Percentiles rank a stretch among this genome's conserved stretches.
Conservation (phyloP, 1,140 invertebrate species). For the Lordiphosa stackelbergi region DNA sequence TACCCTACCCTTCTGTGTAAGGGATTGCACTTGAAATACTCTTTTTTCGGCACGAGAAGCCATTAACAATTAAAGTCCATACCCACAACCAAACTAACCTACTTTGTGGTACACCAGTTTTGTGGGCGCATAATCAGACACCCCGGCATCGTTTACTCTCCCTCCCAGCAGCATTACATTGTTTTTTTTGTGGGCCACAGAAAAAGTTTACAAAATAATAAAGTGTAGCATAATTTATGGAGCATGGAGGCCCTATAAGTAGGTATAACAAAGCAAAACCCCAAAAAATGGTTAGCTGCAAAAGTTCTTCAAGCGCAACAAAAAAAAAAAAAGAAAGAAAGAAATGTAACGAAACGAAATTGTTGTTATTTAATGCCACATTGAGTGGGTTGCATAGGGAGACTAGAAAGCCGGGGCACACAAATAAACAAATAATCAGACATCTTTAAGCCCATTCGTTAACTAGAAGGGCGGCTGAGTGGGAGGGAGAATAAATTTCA, state of each 20-base stretch:
- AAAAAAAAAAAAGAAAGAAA: constrained; percentile 9
- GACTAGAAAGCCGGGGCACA: background rate
- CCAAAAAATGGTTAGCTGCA: constrained; percentile 10
- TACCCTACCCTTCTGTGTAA: too few relatives aligned
- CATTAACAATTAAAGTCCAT: too few relatives aligned
- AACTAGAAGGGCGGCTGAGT: constrained; percentile 6
- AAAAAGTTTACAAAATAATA: constrained; percentile 56
- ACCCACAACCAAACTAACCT: too few relatives aligned
- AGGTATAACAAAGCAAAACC: constrained; percentile 6
- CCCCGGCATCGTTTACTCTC: too few relatives aligned
- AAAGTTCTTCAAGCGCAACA: constrained; percentile 45
- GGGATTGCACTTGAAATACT: too few relatives aligned
- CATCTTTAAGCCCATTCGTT: constrained; percentile 24
- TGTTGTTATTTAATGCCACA: constrained; percentile 51
- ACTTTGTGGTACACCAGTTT: too few relatives aligned
- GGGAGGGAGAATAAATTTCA: constrained; percentile 32
- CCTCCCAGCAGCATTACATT: too few relatives aligned
- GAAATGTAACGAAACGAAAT: background rate
- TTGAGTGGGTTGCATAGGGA: constrained; percentile 2
- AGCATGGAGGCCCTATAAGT: constrained; percentile 6
- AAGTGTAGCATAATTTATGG: constrained; percentile 65
- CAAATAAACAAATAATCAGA: constrained; percentile 60
- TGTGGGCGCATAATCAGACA: too few relatives aligned
- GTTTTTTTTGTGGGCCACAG: too few relatives aligned
- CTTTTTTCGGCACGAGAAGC: too few relatives aligned